Evolutionary conservation across 2,888 invertebrate genomes (phyloP).

Genomic region (Escarpia spicata): DNA sequence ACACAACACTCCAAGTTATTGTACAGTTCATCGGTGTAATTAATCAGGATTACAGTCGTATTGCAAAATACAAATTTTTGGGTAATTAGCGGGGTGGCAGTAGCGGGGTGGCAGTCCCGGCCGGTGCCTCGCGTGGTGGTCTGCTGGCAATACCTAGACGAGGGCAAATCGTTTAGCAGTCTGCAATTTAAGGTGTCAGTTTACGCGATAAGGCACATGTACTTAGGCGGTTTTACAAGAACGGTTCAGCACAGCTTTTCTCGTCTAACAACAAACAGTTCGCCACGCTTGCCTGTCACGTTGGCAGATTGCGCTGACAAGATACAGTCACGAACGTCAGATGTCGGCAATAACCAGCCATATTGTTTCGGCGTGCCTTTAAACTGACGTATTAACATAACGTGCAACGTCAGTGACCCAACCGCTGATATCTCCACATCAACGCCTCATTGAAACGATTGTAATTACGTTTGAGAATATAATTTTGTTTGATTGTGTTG

Average conservation of each 20-base stretch:
- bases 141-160: neutral
- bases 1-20: neutral
- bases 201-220: neutral
- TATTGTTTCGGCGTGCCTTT: neutral
- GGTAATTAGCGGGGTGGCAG: neutral
- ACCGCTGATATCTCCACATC: neutral
- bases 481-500: neutral
- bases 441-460: slow-evolving; percentile 16
- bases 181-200: neutral
- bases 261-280: neutral
- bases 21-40: neutral
- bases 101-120: slow-evolving; percentile 22
- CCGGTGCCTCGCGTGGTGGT: neutral
- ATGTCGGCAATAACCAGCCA: neutral
- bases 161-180: neutral
- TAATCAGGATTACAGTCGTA: neutral
- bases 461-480: neutral
- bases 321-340: slow-evolving; percentile 13
- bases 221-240: neutral
- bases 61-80: neutral
- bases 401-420: neutral
- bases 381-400: neutral
- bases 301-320: neutral
- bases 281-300: neutral
- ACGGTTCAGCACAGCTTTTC: slow-evolving; percentile 10